Conservation (phyloP, 2,113 vertebrate genomes). For the Kobus ellipsiprymnus region DNA sequence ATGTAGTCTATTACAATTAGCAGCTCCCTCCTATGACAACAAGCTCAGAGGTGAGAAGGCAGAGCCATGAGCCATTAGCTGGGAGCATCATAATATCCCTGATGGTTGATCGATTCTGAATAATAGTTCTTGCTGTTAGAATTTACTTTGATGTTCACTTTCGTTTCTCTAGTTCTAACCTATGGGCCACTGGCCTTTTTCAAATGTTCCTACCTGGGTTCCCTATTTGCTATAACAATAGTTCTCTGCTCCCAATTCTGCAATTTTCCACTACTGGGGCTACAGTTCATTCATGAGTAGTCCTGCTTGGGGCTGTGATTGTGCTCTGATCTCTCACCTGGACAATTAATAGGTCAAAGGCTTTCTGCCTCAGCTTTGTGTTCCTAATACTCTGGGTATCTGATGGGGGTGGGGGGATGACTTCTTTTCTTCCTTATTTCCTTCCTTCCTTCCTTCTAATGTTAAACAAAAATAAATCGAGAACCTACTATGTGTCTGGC, state of each 20-base stretch:
- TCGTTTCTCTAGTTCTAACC: not conserved
- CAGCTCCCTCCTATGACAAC: not conserved
- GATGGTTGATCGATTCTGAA: not conserved
- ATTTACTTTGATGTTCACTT: not conserved
- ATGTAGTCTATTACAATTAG: not conserved
- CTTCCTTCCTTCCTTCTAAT: not conserved
- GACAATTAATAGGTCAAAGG: not conserved
- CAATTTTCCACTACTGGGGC: not conserved
- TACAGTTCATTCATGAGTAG: not conserved
- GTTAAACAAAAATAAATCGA: not conserved
- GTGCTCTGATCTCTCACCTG: not conserved
- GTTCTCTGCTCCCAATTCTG: not conserved
- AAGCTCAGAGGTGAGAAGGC: not conserved
- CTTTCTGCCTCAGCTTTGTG: not conserved
- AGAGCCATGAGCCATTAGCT: not conserved
- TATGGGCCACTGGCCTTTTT: not conserved
- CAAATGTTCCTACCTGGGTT: not conserved
- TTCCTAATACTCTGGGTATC: not conserved
- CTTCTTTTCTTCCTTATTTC: not conserved
- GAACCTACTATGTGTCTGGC: not conserved
- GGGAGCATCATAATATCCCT: not conserved
- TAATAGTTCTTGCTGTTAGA: not conserved
- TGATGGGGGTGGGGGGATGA: not conserved
- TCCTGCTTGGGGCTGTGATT: not conserved
- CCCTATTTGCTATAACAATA: not conserved